phyloP scores from a whole-genome alignment of 2,113 vertebrate species.

The Azemiops feae region DNA sequence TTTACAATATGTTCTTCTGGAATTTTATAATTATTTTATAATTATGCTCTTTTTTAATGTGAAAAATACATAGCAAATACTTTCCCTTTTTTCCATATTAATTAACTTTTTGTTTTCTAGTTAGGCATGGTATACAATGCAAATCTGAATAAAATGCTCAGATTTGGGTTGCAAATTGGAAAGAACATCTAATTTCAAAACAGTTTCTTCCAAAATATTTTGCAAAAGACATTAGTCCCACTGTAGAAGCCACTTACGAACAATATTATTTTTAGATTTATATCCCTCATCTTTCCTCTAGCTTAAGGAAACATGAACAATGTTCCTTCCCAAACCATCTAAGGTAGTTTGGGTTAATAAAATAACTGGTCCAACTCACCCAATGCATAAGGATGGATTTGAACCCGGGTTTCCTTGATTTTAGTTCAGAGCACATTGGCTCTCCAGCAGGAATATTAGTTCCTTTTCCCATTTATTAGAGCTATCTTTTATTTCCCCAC shows the following conservation, averaged over 20 bases:
- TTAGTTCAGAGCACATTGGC: not conserved
- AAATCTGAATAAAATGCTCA: not conserved
- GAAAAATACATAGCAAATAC: not conserved
- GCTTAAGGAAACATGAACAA: not conserved
- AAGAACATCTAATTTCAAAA: not conserved
- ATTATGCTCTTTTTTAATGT: not conserved
- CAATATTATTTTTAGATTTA: not conserved
- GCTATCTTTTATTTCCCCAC: not conserved
- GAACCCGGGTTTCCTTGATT: not conserved
- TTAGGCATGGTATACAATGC: not conserved
- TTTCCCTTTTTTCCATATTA: not conserved
- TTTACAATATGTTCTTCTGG: not conserved
- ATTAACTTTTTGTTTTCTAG: not conserved
- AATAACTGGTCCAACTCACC: not conserved
- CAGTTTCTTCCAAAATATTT: not conserved
- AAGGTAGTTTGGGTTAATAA: not conserved
- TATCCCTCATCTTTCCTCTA: not conserved
- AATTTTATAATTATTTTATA: not conserved
- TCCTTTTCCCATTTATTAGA: not conserved
- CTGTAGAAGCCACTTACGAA: not conserved
- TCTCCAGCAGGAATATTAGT: not conserved
- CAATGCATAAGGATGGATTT: not conserved
- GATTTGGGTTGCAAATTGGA: not conserved
- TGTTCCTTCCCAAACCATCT: not conserved
- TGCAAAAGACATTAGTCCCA: not conserved